phyloP scores from a whole-genome alignment of 2,797 vertebrate genomes.

The Poecilia velifera region DNA sequence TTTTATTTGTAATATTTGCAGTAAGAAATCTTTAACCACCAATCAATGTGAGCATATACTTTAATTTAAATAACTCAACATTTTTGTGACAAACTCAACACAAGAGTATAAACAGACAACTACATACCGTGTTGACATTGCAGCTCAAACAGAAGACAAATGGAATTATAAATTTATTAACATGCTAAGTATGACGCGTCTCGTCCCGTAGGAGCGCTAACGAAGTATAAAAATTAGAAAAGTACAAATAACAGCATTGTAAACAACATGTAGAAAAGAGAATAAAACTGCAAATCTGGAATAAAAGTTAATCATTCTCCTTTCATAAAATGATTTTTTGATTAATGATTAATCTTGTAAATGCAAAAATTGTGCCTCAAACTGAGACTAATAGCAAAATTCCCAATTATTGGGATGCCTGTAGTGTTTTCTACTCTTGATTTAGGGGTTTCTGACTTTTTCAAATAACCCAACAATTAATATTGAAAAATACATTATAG shows the following conservation, averaged over 20 bases:
- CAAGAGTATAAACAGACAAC: constrained; percentile 1
- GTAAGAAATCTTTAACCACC: background rate
- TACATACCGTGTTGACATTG: background rate
- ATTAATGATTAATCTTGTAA: constrained; percentile 42
- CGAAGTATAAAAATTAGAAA: constrained; percentile 84
- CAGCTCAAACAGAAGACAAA: background rate
- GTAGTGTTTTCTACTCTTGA: constrained; percentile 67
- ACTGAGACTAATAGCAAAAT: constrained; percentile 60
- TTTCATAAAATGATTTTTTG: constrained; percentile 52
- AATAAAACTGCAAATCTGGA: constrained; percentile 62
- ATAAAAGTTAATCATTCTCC: constrained; percentile 47
- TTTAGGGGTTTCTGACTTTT: constrained; percentile 49
- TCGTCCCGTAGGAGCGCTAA: constrained; percentile 78
- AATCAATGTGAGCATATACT: background rate
- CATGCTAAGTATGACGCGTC: constrained; percentile 75
- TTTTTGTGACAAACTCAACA: constrained; percentile 5
- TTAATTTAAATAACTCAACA: constrained; percentile 11
- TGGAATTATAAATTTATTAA: constrained; percentile 78
- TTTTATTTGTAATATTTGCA: background rate
- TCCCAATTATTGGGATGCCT: constrained; percentile 64
- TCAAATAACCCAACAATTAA: constrained; percentile 56
- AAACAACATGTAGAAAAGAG: constrained; percentile 78
- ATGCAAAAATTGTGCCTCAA: constrained; percentile 69
- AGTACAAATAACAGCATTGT: constrained; percentile 83
- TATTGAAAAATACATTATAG: constrained; percentile 65